Conservation (phyloP, 2,113 vertebrate genomes). For the Ascaphus truei region DNA sequence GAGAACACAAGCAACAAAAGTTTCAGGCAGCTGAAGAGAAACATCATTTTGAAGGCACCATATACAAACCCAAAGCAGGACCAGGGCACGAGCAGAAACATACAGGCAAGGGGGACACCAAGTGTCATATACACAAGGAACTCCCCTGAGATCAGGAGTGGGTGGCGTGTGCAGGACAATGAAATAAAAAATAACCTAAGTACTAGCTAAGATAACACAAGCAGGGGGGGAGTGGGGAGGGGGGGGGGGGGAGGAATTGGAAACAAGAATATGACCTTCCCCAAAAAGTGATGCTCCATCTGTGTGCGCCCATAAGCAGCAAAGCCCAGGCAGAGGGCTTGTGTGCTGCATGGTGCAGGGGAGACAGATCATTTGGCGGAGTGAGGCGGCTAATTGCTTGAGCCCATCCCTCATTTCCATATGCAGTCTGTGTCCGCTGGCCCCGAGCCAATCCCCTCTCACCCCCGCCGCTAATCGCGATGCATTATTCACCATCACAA, state of each 20-base stretch:
- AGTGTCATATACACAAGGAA: neutral
- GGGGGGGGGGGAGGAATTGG: constrained; percentile 32
- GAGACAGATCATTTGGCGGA: constrained; percentile 75
- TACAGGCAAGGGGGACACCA: no score
- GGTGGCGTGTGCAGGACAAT: neutral
- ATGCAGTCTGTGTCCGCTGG: constrained; percentile 87
- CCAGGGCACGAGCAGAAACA: no score
- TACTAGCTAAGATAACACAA: constrained; percentile 45
- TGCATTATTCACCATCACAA: constrained; percentile 97
- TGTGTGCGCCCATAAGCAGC: constrained; percentile 49
- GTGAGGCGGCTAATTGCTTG: constrained; percentile 84
- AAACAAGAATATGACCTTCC: constrained; percentile 59
- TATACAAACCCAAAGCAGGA: neutral
- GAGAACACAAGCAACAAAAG: constrained; percentile 20
- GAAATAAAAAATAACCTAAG: constrained; percentile 41
- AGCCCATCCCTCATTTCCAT: constrained; percentile 92
- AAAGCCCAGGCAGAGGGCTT: constrained; percentile 52
- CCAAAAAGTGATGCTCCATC: constrained; percentile 60
- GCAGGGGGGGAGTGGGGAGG: constrained; percentile 6
- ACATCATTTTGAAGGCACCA: neutral
- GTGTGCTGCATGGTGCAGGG: constrained; percentile 63
- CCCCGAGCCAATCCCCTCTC: constrained; percentile 78
- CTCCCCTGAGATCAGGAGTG: neutral
- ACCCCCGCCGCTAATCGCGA: constrained; percentile 79
- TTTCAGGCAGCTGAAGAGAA: constrained; percentile 1